These are phyloP conservation scores for Heliconius cydno DNA, from an alignment of 2,888 invertebrate genomes.

Conservation along the genomic window DNA sequence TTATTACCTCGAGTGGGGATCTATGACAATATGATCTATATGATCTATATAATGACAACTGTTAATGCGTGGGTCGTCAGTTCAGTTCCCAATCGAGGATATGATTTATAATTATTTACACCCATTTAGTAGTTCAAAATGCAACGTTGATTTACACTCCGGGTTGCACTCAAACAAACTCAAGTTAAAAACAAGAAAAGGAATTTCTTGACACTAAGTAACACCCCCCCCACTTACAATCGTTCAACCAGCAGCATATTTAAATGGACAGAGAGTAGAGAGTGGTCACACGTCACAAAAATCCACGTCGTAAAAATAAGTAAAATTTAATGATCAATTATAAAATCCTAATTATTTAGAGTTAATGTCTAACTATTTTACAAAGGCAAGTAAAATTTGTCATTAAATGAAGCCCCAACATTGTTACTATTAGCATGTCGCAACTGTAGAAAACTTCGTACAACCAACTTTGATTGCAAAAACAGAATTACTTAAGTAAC, in stretches of 20 bases:
- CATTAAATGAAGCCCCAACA: slow-evolving; percentile 27
- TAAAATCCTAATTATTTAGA: neutral
- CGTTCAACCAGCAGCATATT: neutral
- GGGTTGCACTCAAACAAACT: neutral
- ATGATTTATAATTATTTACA: no score
- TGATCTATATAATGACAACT: no score
- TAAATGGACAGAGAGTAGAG: no score
- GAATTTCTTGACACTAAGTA: neutral
- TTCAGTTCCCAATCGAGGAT: no score
- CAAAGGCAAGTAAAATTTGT: slow-evolving; percentile 17
- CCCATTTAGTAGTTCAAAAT: no score
- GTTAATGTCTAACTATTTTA: neutral
- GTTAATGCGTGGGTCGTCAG: no score
- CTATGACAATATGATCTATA: no score
- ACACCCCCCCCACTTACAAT: no score
- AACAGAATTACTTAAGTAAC: slow-evolving; percentile 4
- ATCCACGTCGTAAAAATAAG: neutral
- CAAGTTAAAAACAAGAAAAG: neutral
- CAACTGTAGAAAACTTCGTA: slow-evolving; percentile 36
- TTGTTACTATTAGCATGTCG: slow-evolving; percentile 37
- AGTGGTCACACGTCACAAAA: no score
- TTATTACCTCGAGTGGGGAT: no score
- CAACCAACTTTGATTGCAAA: slow-evolving; percentile 34
- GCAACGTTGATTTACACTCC: no score
- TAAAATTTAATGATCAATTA: neutral